phyloP scores from a whole-genome alignment of 2,113 vertebrate species.

The Gallinago paraguaiae region DNA sequence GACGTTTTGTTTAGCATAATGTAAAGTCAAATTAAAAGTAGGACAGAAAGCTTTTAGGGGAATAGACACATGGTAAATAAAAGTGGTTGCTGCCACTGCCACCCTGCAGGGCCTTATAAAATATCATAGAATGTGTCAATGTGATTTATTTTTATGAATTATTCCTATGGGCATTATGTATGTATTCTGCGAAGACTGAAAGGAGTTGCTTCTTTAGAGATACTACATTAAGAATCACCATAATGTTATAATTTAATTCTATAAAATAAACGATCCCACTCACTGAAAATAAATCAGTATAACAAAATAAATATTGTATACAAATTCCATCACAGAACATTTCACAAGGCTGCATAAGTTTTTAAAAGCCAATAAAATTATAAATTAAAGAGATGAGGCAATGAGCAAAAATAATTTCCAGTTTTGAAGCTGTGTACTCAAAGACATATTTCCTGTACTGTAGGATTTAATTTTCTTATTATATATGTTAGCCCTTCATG shows the following conservation, averaged over 20 bases:
- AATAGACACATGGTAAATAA: slow-evolving; percentile 36
- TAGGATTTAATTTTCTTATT: background rate
- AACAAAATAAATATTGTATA: background rate
- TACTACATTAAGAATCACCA: background rate
- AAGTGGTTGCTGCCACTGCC: slow-evolving; percentile 39
- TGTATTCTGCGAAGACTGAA: slow-evolving; percentile 25
- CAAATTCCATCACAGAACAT: background rate
- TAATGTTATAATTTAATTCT: background rate
- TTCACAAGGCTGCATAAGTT: background rate
- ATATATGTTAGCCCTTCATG: background rate
- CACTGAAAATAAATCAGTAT: background rate
- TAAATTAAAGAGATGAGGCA: background rate
- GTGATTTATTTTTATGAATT: slow-evolving; percentile 62
- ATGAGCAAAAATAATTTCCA: background rate
- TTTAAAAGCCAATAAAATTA: slow-evolving; percentile 1
- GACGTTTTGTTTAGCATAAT: background rate
- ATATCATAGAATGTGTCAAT: slow-evolving; percentile 55
- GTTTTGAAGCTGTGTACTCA: background rate
- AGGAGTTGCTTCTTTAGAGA: background rate
- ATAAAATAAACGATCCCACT: background rate
- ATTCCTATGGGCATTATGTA: slow-evolving; percentile 36
- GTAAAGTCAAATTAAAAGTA: slow-evolving; percentile 47
- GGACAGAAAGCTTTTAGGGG: slow-evolving; percentile 53
- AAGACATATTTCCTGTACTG: background rate
- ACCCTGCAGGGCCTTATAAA: slow-evolving; percentile 39